Base-by-base conservation (phyloP, 2,797 vertebrate genomes). In the Mus caroli region DNA sequence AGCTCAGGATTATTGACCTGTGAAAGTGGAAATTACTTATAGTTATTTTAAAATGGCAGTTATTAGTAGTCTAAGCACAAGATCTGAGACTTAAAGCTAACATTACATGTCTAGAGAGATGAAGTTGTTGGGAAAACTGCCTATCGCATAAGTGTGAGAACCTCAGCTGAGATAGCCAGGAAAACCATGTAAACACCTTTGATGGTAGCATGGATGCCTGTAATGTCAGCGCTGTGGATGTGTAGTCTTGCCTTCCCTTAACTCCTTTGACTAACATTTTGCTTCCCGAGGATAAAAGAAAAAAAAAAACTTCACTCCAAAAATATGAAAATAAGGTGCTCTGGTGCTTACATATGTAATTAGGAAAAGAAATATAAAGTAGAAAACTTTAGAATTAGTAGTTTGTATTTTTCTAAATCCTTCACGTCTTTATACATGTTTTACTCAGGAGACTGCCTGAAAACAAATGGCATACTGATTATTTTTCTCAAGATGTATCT, bases 311-410 rank as follows among this genome's bases (percentile, higher is more conserved):
- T 43, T 40, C 5, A 92, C 93, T 2, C 92, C 43, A 94, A 77
- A 95, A 71, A 20, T 37, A 71, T 28, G 84, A 96, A 96, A 97
- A 91, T 43, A 24, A 75, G 12, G 34, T 89, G 40, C 26, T 28
- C 84, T 94, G 62, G 2, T 3, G 3, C 50, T 37, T 50, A n/a
- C 9, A n/a, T 56, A 37, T 62, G 67, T 85, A 24, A 87, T 56
- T 56, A 37, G 58, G 88, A 89, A 94, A 46, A 17, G 26, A 69
- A 50, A 96, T 3, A 60, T 62, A 64, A 40, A 71, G 71, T 11
- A 26, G 0, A 3, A 54, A 84, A 17, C 11, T 22, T 31, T 3
- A 20, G 2, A 1, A 83, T 92, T 78, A 78, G 79, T 14, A 34
- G 43, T 67, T 37, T 86, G 12, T 87, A 19, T 60, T 95, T 83